phyloP scores from a whole-genome alignment of 1,140 invertebrate species.

The Galleria mellonella region DNA sequence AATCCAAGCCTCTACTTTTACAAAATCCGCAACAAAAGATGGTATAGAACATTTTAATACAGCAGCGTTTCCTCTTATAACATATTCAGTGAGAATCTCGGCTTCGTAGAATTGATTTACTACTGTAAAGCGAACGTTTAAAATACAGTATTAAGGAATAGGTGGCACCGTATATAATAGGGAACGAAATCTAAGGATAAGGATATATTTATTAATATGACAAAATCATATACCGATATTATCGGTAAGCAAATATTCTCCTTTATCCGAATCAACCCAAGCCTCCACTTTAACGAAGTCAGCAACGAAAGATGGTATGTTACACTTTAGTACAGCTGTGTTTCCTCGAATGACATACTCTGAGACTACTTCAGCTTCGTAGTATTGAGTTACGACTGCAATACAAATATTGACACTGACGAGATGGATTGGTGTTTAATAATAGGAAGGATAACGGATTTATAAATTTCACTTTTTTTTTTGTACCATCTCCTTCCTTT shows the following conservation, averaged over 20 bases:
- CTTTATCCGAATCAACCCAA: slow-evolving; percentile 88
- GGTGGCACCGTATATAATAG: neutral
- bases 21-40: slow-evolving; percentile 87
- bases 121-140: slow-evolving; percentile 74
- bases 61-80: slow-evolving; percentile 87
- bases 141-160: neutral
- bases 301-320: slow-evolving; percentile 92
- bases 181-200: slow-evolving; percentile 3
- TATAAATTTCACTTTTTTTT: neutral
- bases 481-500: slow-evolving; percentile 75
- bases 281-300: slow-evolving; percentile 93
- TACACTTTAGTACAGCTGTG: slow-evolving; percentile 93
- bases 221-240: slow-evolving; percentile 58
- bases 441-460: neutral
- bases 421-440: too few species aligned
- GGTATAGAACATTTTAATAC: slow-evolving; percentile 88
- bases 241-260: slow-evolving; percentile 76
- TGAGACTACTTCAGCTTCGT: slow-evolving; percentile 93
- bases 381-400: slow-evolving; percentile 92
- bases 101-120: slow-evolving; percentile 88
- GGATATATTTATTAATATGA: slow-evolving; percentile 1
- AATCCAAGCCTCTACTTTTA: slow-evolving; percentile 85
- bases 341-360: slow-evolving; percentile 95
- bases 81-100: slow-evolving; percentile 85
- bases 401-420: slow-evolving; percentile 14